Conservation (phyloP, 1,140 invertebrate genomes). For the Trichonephila clavata region DNA sequence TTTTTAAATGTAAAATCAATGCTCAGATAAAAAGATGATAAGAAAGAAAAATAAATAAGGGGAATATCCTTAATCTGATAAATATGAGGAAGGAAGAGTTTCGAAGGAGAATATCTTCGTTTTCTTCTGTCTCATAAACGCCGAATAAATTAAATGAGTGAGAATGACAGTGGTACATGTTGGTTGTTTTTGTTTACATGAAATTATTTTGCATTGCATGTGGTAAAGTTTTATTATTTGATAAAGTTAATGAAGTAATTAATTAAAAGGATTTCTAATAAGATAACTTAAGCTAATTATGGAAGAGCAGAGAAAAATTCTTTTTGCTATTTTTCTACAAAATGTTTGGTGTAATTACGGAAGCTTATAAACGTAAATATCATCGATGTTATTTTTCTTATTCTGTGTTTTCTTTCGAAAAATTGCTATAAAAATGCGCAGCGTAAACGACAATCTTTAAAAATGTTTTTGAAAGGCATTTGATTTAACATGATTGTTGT, state of each 20-base stretch:
- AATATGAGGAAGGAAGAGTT: slow-evolving; percentile 27
- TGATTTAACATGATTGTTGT: no score
- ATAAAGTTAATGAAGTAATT: background rate
- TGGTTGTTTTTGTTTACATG: no score
- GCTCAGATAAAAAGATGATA: background rate
- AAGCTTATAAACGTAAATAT: no score
- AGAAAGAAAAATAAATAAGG: slow-evolving; percentile 9
- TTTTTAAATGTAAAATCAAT: slow-evolving; percentile 35
- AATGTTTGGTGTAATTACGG: background rate
- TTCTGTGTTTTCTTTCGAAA: no score
- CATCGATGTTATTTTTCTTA: no score
- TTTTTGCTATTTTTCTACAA: background rate
- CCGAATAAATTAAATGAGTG: slow-evolving; percentile 25
- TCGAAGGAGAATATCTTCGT: background rate
- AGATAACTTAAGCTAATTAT: background rate
- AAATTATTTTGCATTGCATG: no score
- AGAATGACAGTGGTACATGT: background rate
- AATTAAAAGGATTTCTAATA: background rate
- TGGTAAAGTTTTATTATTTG: background rate
- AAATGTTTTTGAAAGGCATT: no score
- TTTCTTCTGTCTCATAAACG: slow-evolving; percentile 30
- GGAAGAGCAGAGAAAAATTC: background rate
- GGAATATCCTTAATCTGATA: slow-evolving; percentile 31
- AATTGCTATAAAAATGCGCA: no score
- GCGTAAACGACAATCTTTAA: no score